Percentiles rank a stretch among this genome's conserved stretches.
Conservation (phyloP, 2,888 invertebrate species). For the Macrosoma leucophasiata region DNA sequence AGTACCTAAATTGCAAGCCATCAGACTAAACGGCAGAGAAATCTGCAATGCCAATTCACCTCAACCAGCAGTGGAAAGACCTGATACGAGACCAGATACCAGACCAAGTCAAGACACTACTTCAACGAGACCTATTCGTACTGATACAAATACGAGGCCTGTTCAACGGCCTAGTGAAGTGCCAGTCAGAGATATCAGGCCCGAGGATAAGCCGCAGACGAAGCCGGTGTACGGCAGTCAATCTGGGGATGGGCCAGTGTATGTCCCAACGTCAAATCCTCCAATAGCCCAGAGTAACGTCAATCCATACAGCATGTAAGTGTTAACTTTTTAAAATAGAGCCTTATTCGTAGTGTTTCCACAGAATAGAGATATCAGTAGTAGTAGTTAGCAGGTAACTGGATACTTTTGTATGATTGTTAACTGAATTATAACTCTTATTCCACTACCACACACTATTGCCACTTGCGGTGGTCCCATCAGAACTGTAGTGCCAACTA, state of each 20-base stretch:
- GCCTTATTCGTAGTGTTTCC: too few relatives aligned
- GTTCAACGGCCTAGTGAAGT: slow-evolving; percentile 11
- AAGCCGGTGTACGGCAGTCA: slow-evolving; percentile 44
- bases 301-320: slow-evolving; percentile 56
- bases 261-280: slow-evolving; percentile 40
- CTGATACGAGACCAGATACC: slow-evolving; percentile 23
- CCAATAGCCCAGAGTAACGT: slow-evolving; percentile 33
- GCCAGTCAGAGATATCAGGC: slow-evolving; percentile 30
- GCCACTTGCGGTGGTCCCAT: too few relatives aligned
- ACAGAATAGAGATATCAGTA: too few relatives aligned
- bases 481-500: too few relatives aligned
- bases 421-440: too few relatives aligned
- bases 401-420: too few relatives aligned
- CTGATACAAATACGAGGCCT: slow-evolving; percentile 6
- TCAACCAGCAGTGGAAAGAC: slow-evolving; percentile 38
- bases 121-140: background rate
- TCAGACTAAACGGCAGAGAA: slow-evolving; percentile 75
- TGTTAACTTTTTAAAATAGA: slow-evolving; percentile 18
- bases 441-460: too few relatives aligned
- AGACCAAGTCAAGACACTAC: slow-evolving; percentile 7
- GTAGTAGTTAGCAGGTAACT: too few relatives aligned
- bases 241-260: slow-evolving; percentile 44
- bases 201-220: slow-evolving; percentile 39
- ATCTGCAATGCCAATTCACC: slow-evolving; percentile 70
- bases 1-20: slow-evolving; percentile 63